Evolutionary conservation across 2,797 vertebrate genomes (phyloP), one percentile per base, ranked within the genome.

Genomic region (Sus cebifrons): DNA sequence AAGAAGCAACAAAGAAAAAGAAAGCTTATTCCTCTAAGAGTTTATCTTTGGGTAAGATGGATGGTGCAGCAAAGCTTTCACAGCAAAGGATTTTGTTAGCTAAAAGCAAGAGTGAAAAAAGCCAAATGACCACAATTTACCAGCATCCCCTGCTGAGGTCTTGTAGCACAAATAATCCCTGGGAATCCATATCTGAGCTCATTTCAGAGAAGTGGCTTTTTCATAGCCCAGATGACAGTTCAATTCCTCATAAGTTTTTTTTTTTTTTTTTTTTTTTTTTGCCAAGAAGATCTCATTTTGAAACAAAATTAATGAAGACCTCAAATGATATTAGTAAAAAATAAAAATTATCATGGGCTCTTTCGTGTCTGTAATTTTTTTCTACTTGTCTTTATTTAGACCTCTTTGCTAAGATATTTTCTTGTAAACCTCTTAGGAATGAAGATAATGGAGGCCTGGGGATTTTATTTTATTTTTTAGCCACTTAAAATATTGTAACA

Each of bases 131-230:
- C 12, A 27, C 86, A 10, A 44, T 77, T 62, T 90, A 68, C 97
- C 74, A 29, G 71, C 92, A 40, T 58, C 32, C 81, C 6, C 70
- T 93, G 32, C 78, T 87, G 40, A 68, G 82, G 15, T 70, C 97
- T 58, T 60, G 79, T 27, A 96, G 89, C 74, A 75, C 92, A 56
- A 75, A 96, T 36, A 78, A 79, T 1, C 91, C 97, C 85, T 95
- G 97, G 92, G 74, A 97, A 16, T 86, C 92, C 86, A 7, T 70
- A 58, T 36, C 62, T 27, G 78, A 98, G 68, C 17, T 54, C 64
- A 75, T 86, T 60, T 88, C 96, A 56, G 96, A 94, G 94, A 97
- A 92, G 94, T 97, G 83, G 95, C 96, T 84, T 96, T 98, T 96
- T 92, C 96, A 97, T 21, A 95, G 93, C 13, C 93, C 93, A 32